phyloP scores from a whole-genome alignment of 2,113 vertebrate species.

The Recurvirostra avosetta region DNA sequence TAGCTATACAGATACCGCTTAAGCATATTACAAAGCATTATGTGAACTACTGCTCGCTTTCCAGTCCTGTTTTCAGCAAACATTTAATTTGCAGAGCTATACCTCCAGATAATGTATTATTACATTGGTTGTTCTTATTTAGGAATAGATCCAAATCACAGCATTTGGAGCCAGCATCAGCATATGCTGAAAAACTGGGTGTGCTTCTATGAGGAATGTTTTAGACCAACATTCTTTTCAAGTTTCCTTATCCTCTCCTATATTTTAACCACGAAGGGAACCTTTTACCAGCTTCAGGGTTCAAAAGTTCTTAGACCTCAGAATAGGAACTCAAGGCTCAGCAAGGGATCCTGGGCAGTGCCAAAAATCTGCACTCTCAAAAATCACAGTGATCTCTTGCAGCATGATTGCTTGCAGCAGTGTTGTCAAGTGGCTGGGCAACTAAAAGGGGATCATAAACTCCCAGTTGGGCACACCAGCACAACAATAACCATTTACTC shows the following conservation, averaged over 20 bases:
- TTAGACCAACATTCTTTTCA: neutral
- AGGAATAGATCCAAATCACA: conserved; percentile 1
- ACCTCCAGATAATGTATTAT: neutral
- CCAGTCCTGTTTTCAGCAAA: conserved; percentile 2
- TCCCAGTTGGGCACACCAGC: neutral
- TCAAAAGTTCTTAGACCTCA: neutral
- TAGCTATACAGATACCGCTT: neutral
- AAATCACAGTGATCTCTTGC: neutral
- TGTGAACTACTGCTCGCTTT: neutral
- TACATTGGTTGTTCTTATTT: neutral
- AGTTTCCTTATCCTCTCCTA: neutral
- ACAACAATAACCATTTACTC: neutral
- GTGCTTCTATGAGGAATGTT: neutral
- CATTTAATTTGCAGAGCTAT: conserved; percentile 28
- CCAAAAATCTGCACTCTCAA: neutral
- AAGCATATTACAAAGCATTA: neutral
- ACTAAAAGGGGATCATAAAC: neutral
- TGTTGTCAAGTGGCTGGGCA: neutral
- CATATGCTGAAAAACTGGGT: neutral
- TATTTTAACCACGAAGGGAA: neutral
- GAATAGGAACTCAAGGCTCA: neutral
- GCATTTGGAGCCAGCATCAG: neutral
- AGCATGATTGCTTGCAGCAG: neutral
- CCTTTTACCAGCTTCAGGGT: neutral
- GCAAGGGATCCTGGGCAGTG: neutral